Evolutionary conservation across 2,888 invertebrate species (phyloP).

Genomic region (Xestia c-nigrum): DNA sequence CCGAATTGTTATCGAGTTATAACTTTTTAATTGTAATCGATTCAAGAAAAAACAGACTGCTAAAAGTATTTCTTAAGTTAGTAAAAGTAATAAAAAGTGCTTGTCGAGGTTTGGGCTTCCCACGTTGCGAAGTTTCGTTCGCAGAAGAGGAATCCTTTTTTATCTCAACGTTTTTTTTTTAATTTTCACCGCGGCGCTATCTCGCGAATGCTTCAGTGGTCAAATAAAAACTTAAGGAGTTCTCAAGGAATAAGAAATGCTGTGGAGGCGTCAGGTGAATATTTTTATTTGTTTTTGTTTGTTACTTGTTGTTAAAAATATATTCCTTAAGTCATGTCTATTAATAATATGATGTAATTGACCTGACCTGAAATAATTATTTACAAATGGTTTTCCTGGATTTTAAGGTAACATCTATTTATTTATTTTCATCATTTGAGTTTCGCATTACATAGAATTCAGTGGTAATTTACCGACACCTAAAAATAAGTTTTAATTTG

Average conservation of each 20-base stretch:
- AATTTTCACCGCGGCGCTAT: slow-evolving; percentile 90
- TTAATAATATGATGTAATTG: not conserved
- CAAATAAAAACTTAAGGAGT: slow-evolving; percentile 90
- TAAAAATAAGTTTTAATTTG: slow-evolving; percentile 47
- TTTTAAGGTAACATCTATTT: slow-evolving; percentile 13
- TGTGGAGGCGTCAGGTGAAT: slow-evolving; percentile 61
- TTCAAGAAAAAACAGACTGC: slow-evolving; percentile 68
- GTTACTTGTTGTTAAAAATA: not conserved
- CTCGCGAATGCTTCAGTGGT: slow-evolving; percentile 90
- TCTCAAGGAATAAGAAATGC: slow-evolving; percentile 77
- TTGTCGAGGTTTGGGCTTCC: slow-evolving; percentile 61
- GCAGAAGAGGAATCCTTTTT: slow-evolving; percentile 76
- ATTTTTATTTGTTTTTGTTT: not conserved
- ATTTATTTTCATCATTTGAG: slow-evolving; percentile 23
- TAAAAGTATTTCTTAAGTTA: slow-evolving; percentile 68
- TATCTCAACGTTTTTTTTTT: slow-evolving; percentile 81
- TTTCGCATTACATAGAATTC: slow-evolving; percentile 17
- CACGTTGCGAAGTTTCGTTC: slow-evolving; percentile 73
- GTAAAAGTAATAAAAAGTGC: slow-evolving; percentile 73
- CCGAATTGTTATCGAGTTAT: slow-evolving; percentile 61
- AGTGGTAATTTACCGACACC: slow-evolving; percentile 28
- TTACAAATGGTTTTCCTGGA: slow-evolving; percentile 22
- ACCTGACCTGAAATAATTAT: slow-evolving; percentile 9
- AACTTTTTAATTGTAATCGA: slow-evolving; percentile 73
- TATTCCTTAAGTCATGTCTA: not conserved